phyloP scores from a whole-genome alignment of 2,797 vertebrate genomes.

The Cheirogaleus major region DNA sequence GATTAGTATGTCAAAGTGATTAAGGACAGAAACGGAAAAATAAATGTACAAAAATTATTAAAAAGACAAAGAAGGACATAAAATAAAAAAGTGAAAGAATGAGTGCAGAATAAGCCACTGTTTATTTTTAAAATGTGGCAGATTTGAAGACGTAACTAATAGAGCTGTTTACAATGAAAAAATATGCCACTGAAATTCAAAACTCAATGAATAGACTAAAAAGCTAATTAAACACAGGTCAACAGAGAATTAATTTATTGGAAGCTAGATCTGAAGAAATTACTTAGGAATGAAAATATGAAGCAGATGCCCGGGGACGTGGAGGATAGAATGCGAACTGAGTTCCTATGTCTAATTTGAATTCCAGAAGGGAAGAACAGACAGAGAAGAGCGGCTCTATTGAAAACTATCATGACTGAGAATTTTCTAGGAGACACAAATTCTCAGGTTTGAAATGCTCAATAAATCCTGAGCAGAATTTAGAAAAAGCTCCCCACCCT shows the following conservation, averaged over 20 bases:
- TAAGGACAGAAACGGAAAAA: background rate
- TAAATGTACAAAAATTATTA: background rate
- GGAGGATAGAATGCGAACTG: background rate
- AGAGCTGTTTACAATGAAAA: background rate
- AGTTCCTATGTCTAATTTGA: background rate
- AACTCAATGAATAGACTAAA: background rate
- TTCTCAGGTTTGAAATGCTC: background rate
- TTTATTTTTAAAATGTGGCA: background rate
- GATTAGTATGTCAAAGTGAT: background rate
- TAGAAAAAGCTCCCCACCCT: background rate
- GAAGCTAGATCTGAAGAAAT: background rate
- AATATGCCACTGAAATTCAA: background rate
- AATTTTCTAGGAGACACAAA: background rate
- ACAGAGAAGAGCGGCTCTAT: background rate
- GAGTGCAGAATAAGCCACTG: background rate
- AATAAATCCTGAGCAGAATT: background rate
- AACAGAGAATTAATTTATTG: slow-evolving; percentile 2
- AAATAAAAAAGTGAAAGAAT: background rate
- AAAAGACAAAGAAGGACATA: background rate
- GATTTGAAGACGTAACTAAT: background rate
- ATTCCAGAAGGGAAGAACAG: background rate
- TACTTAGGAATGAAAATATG: background rate
- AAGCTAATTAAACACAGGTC: slow-evolving; percentile 8
- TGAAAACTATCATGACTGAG: background rate
- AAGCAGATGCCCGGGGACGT: background rate